These are phyloP conservation scores for Epinephelus awoara DNA, from an alignment of 2,797 vertebrate species.

Conservation along the genomic window DNA sequence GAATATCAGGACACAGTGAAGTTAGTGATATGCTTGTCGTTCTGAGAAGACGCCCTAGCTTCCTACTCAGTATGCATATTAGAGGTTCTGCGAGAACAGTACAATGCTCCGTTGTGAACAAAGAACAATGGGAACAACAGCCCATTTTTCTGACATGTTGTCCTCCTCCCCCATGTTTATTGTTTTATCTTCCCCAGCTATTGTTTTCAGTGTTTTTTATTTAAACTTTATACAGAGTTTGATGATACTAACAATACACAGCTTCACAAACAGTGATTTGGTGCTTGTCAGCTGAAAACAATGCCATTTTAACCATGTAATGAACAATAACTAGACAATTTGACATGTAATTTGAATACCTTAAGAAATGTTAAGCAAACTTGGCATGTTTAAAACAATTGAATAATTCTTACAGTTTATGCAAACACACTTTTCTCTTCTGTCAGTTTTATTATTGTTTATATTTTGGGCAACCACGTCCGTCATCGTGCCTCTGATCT, in stretches of 20 bases:
- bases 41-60: constrained; percentile 33
- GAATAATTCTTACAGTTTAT: not conserved
- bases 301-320: too few species aligned
- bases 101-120: constrained; percentile 62
- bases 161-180: constrained; percentile 1
- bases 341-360: too few species aligned
- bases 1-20: not conserved
- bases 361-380: too few species aligned
- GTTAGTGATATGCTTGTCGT: not conserved
- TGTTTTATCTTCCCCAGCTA: constrained; percentile 35
- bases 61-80: constrained; percentile 49
- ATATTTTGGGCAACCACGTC: too few species aligned
- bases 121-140: constrained; percentile 65
- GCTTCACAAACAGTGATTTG: not conserved
- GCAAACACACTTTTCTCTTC: not conserved
- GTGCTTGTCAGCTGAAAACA: constrained; percentile 1
- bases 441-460: not conserved
- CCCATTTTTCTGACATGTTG: constrained; percentile 18
- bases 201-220: constrained; percentile 8
- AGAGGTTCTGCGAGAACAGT: constrained; percentile 26
- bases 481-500: constrained; percentile 14
- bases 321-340: too few species aligned
- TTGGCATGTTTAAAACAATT: too few species aligned
- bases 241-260: not conserved
- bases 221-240: not conserved